phyloP scores from a whole-genome alignment of 2,113 vertebrate genomes.

The Marmota flaviventris region DNA sequence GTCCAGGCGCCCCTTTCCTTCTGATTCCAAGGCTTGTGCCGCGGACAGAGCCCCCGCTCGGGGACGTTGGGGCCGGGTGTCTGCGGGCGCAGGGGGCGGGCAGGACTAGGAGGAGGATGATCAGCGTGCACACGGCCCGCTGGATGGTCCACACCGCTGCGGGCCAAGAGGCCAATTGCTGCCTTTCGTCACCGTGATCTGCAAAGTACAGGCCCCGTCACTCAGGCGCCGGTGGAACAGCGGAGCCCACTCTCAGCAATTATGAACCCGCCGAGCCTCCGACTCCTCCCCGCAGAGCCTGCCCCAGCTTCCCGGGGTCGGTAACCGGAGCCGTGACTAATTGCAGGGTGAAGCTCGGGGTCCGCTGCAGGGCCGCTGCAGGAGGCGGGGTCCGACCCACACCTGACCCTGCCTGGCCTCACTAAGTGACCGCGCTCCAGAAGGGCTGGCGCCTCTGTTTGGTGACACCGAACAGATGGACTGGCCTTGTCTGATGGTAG shows the following conservation, averaged over 20 bases:
- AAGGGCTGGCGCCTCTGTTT: not conserved
- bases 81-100: accelerated
- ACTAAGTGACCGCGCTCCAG: accelerated
- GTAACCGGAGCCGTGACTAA: accelerated
- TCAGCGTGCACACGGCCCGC: accelerated
- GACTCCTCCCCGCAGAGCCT: not conserved
- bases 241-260: not conserved
- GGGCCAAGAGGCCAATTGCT: conserved; percentile 39
- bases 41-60: not conserved
- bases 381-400: accelerated
- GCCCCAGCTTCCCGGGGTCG: no score
- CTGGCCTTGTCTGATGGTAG: not conserved
- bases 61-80: accelerated
- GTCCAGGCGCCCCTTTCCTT: accelerated
- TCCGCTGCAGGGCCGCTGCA: not conserved
- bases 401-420: not conserved
- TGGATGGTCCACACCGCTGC: not conserved
- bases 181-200: not conserved
- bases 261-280: accelerated
- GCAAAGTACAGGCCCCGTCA: not conserved
- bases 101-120: not conserved
- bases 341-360: accelerated
- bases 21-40: accelerated
- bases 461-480: not conserved
- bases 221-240: accelerated